Base-by-base conservation (phyloP, 2,888 invertebrate genomes). In the Tipula lateralis region DNA sequence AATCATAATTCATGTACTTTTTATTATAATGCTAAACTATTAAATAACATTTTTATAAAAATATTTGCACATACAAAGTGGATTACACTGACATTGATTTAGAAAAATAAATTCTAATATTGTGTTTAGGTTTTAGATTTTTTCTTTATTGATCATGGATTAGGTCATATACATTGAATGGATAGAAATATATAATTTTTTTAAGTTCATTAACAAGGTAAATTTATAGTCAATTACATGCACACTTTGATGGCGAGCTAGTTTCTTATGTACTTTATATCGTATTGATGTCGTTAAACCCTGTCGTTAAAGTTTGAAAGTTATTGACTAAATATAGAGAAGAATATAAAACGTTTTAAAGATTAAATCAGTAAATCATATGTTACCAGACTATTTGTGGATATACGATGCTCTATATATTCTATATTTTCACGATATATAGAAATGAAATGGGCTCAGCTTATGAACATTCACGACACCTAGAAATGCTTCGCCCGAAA, bases 71-170 rank as follows among this genome's bases (percentile, higher is more conserved):
- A 24, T n/a, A n/a, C 6, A 66, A 66, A 66, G 66, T 66, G n/a
- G 66, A 66, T 66, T 66, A 24, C 66, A 66, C 24, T 66, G 66
- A 66, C 66, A 66, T 66, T 66, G 66, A 66, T 24, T 66, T 66
- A 24, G 7, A 24, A n/a, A 66, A 66, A 66, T 66, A 24, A 66
- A 66, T 66, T 66, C 66, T 66, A 66, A 66, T 24, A 24, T 24
- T 66, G 19, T 66, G 66, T 66, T 24, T 66, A 66, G 66, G 24
- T 66, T 24, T 66, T 24, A 66, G 66, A 66, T 66, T 66, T 66
- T 44, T n/a, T n/a, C 16, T 44, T n/a, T 44, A 66, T 66, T 66
- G 66, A 66, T 66, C 24, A 4, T 66, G 66, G 66, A 66, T 66
- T 66, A 66, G 66, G 24, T 66, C 12, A 16, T 12, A 24, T 19